Evolutionary conservation across 2,888 invertebrate genomes (phyloP), one percentile per base, ranked within the genome.

Genomic region (Cenopis cana): DNA sequence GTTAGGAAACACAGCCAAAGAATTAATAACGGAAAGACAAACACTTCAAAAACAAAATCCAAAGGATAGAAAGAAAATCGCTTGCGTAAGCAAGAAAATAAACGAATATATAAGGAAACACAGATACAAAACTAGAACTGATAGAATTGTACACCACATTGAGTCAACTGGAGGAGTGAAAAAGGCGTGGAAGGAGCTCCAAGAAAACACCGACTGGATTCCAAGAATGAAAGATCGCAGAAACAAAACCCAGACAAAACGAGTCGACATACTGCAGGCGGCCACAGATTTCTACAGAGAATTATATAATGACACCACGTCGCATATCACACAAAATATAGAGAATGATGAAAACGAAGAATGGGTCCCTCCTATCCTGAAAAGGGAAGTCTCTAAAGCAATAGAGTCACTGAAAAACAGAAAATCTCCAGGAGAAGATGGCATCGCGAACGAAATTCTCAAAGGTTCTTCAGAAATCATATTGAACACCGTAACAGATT

Each of bases 391-490:
- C 12, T 29, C 1, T 41, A 56, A 69, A 36, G 72, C 72, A 9
- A 72, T 74, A n/a, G 38, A 69, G 24, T 49, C 72, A 20, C 72
- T 66, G 59, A 67, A 54, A 24, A 69, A 12, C 3, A 18, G 50
- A 0, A 74, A 74, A 67, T 46, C 72, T 18, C 69, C 69, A 11
- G 72, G 74, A 24, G 61, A 65, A 0, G 72, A 74, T 24, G 55
- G 55, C n/a, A 72, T 74, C 6, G 33, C 67, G 0, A 74, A 72
- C 11, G 73, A 73, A 59, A 11, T 73, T 17, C n/a, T 75, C 1
- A 73, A 72, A 55, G 20, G n/a, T 1, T 52, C 62, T 0, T 9
- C 17, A 5, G 49, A 49, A 4, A 49, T 14, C 62, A 46, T 12
- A 33, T 14, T 33, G 59, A 10, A 71, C 12, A 20, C 18, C n/a